Conservation (phyloP, 2,797 vertebrate species). For the Pseudomugil gertrudae region DNA sequence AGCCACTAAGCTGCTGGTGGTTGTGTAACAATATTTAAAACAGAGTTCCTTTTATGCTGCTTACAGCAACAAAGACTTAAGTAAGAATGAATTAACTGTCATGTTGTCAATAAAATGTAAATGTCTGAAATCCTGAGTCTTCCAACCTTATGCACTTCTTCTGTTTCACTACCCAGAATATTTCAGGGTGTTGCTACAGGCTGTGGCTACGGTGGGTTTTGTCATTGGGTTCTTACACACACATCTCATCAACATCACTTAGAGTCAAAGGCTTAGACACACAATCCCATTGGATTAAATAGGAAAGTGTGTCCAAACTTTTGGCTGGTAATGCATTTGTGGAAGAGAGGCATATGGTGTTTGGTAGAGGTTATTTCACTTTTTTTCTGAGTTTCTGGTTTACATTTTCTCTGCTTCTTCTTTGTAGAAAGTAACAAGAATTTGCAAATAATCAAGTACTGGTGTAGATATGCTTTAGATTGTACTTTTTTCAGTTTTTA, state of each 20-base stretch:
- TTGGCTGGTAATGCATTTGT: too few species aligned
- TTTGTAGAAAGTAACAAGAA: background rate
- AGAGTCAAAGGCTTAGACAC: too few species aligned
- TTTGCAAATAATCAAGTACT: background rate
- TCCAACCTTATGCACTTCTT: background rate
- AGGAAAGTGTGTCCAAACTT: too few species aligned
- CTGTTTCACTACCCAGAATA: background rate
- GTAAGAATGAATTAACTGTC: background rate
- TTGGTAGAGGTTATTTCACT: background rate
- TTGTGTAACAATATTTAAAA: background rate
- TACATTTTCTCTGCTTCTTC: background rate
- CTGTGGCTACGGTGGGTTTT: background rate
- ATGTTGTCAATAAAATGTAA: background rate
- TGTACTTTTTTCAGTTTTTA: background rate
- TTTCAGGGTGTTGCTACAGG: background rate
- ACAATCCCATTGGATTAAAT: too few species aligned
- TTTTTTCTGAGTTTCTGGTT: background rate
- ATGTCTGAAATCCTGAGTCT: background rate
- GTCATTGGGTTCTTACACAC: background rate
- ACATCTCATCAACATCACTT: background rate
- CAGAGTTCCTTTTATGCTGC: background rate
- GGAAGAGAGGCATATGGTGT: background rate
- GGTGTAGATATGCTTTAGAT: slow-evolving; percentile 1
- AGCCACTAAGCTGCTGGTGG: background rate
- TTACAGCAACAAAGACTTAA: background rate